Conservation (phyloP, 2,113 vertebrate species). For the Choloepus hoffmanni region DNA sequence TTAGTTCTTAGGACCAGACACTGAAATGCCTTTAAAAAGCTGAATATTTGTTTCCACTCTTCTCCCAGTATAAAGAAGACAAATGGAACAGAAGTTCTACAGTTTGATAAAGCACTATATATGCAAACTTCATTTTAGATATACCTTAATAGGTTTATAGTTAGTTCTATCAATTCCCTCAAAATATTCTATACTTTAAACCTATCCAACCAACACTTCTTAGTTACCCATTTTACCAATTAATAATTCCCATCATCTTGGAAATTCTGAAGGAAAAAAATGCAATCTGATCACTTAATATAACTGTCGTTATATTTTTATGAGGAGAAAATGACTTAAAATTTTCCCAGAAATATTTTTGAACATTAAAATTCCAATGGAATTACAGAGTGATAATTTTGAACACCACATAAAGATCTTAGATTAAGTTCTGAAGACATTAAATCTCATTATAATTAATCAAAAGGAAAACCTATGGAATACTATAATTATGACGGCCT, state of each 20-base stretch:
- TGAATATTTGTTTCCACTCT: neutral
- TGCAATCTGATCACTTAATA: neutral
- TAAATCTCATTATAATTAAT: neutral
- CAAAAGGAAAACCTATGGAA: neutral
- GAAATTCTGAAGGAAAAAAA: constrained; percentile 8
- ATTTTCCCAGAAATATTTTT: neutral
- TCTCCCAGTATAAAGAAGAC: neutral
- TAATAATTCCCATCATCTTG: neutral
- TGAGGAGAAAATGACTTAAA: neutral
- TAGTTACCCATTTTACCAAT: neutral
- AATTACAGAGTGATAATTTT: neutral
- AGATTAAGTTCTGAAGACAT: neutral
- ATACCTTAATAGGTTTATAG: neutral
- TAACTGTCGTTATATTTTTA: neutral
- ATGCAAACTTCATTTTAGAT: neutral
- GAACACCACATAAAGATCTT: neutral
- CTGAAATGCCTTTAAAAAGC: neutral
- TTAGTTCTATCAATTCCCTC: neutral
- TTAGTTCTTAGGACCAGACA: neutral
- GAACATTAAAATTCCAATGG: constrained; percentile 3
- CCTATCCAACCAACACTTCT: neutral
- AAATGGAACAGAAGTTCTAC: neutral
- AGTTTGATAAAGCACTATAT: neutral
- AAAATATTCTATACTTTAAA: constrained; percentile 39
- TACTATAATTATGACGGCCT: neutral